Conservation (phyloP, 2,113 vertebrate genomes). For the Bagarius yarrelli region DNA sequence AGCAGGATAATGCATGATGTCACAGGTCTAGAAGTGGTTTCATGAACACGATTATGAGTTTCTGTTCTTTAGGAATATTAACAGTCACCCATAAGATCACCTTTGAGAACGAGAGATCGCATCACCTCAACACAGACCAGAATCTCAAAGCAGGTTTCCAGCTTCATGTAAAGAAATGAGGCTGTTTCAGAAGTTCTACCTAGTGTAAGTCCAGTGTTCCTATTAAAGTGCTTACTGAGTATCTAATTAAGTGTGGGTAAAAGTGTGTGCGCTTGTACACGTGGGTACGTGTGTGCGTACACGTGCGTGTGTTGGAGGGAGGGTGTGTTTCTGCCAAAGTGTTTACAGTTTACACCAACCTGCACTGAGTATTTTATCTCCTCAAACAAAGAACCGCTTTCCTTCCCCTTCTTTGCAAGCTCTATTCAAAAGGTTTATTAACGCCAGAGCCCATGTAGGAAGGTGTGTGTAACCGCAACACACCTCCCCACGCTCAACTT, state of each 20-base stretch:
- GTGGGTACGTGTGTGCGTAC: slow-evolving; percentile 17
- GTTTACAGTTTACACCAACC: slow-evolving; percentile 49
- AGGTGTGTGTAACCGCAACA: slow-evolving; percentile 64
- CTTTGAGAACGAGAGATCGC: too few relatives aligned
- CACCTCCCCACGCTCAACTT: slow-evolving; percentile 64
- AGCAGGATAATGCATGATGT: too few relatives aligned
- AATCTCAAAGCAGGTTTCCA: background rate
- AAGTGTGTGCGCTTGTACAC: slow-evolving; percentile 12
- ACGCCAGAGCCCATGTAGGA: slow-evolving; percentile 58
- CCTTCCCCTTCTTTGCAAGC: slow-evolving; percentile 71
- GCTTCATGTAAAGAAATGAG: background rate
- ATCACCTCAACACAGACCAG: background rate
- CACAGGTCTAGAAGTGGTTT: too few relatives aligned
- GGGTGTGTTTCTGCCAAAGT: slow-evolving; percentile 37
- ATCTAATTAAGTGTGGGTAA: slow-evolving; percentile 20
- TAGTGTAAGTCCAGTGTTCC: background rate
- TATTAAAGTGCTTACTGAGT: background rate
- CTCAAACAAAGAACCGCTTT: slow-evolving; percentile 73
- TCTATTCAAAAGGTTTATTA: slow-evolving; percentile 66
- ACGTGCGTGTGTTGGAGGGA: slow-evolving; percentile 45
- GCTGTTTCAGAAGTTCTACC: background rate
- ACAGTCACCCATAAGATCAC: too few relatives aligned
- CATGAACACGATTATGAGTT: too few relatives aligned
- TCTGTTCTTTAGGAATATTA: too few relatives aligned
- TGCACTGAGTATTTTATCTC: slow-evolving; percentile 58